These are phyloP conservation scores for Prionailurus viverrinus DNA, from an alignment of 2,113 vertebrate genomes.

Conservation along the genomic window DNA sequence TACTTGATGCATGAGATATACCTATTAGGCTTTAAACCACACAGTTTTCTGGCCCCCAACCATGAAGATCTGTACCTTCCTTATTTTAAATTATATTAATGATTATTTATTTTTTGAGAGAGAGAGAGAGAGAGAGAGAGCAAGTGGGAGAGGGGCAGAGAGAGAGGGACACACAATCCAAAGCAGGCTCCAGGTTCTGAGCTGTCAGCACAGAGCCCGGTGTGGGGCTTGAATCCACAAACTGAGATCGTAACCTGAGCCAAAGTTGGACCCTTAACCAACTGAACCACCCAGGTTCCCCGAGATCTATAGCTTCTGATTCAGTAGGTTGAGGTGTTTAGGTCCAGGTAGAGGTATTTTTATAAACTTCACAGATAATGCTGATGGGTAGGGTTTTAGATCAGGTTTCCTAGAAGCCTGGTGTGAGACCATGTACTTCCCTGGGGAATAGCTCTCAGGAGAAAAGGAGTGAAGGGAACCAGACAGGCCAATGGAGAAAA, in stretches of 20 bases:
- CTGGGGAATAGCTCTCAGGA: neutral
- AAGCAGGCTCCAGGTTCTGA: too few relatives aligned
- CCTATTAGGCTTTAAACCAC: neutral
- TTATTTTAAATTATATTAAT: too few relatives aligned
- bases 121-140: too few relatives aligned
- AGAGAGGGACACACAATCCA: too few relatives aligned
- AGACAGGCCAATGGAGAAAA: too few relatives aligned
- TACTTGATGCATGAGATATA: neutral
- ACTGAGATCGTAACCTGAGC: too few relatives aligned
- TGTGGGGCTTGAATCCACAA: too few relatives aligned
- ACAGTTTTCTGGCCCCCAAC: neutral
- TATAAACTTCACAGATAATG: neutral
- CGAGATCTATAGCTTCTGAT: neutral
- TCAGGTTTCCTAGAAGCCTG: neutral
- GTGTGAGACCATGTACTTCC: accelerated
- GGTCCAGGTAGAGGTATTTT: neutral
- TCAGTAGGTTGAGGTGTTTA: neutral
- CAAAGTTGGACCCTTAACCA: too few relatives aligned
- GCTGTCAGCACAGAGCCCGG: too few relatives aligned
- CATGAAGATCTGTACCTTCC: neutral
- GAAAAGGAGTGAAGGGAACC: neutral
- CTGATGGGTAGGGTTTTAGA: neutral
- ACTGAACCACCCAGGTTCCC: too few relatives aligned
- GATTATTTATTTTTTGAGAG: too few relatives aligned
- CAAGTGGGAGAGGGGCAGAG: too few relatives aligned